A percentile compares a stretch with the other conserved stretches of the same genome.
These are phyloP conservation scores for Myotis vivesi DNA, from an alignment of 2,797 vertebrate genomes.

Conservation along the genomic window DNA sequence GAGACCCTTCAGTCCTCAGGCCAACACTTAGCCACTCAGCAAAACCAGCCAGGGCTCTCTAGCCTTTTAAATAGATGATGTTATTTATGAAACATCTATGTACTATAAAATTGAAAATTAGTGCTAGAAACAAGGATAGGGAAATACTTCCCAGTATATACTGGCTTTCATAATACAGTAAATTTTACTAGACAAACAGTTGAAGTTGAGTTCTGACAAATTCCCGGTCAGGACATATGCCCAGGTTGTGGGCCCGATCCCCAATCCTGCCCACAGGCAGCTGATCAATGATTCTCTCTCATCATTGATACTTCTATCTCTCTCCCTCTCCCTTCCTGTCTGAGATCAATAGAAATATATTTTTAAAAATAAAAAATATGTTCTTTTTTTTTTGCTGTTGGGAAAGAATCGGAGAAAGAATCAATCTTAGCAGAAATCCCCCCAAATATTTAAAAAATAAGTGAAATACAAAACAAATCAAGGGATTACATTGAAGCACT, in stretches of 20 bases:
- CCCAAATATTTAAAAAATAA: conserved; percentile 25
- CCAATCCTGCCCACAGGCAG: background rate
- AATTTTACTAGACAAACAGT: background rate
- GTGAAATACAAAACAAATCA: background rate
- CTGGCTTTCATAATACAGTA: background rate
- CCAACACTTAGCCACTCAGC: no score
- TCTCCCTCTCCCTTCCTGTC: background rate
- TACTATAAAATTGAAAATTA: background rate
- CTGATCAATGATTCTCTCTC: background rate
- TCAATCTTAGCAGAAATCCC: background rate
- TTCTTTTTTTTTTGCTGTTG: background rate
- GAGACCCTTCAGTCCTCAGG: no score
- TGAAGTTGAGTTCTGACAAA: background rate
- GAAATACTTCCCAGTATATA: background rate
- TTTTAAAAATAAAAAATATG: background rate
- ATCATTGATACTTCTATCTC: background rate
- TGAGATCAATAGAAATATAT: background rate
- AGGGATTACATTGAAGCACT: background rate
- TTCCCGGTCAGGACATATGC: no score
- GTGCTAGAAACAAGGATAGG: background rate
- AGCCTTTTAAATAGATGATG: background rate
- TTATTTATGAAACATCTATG: background rate
- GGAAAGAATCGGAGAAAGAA: background rate
- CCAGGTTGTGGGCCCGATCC: no score
- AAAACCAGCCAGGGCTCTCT: no score